Conservation (phyloP, 2,888 invertebrate species). For the Sinelater perroti region DNA sequence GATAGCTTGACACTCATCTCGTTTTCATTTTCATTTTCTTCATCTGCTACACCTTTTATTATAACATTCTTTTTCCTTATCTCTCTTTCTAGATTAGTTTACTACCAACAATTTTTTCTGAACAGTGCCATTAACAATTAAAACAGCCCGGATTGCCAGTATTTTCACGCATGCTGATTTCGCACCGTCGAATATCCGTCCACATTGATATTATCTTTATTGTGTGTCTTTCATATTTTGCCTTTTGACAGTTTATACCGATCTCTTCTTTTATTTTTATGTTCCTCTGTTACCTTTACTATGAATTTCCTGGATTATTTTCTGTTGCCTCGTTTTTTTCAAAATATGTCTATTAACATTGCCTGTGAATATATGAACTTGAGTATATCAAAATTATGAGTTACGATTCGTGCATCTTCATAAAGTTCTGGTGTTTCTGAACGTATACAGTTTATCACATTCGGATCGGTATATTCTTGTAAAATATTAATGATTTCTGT, state of each 20-base stretch:
- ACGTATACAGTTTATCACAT: neutral
- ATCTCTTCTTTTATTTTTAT: neutral
- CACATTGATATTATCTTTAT: too few relatives aligned
- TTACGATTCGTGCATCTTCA: neutral
- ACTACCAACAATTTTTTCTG: too few relatives aligned
- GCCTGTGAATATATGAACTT: neutral
- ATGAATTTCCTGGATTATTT: neutral
- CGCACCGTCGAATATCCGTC: too few relatives aligned
- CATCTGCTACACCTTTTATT: too few relatives aligned
- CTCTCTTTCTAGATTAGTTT: too few relatives aligned
- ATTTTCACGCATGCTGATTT: too few relatives aligned
- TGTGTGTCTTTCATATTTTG: neutral
- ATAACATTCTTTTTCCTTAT: too few relatives aligned
- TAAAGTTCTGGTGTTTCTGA: neutral
- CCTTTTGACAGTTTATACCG: neutral
- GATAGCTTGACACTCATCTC: too few relatives aligned
- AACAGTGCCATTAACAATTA: too few relatives aligned
- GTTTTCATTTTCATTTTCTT: too few relatives aligned
- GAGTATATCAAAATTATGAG: neutral
- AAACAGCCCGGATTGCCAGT: too few relatives aligned
- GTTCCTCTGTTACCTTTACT: neutral
- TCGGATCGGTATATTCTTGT: neutral
- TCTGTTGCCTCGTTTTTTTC: neutral
- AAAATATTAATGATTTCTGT: too few relatives aligned
- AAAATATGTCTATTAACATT: neutral